Conservation (phyloP, 2,888 invertebrate genomes). For the Agrochola lychnidis region DNA sequence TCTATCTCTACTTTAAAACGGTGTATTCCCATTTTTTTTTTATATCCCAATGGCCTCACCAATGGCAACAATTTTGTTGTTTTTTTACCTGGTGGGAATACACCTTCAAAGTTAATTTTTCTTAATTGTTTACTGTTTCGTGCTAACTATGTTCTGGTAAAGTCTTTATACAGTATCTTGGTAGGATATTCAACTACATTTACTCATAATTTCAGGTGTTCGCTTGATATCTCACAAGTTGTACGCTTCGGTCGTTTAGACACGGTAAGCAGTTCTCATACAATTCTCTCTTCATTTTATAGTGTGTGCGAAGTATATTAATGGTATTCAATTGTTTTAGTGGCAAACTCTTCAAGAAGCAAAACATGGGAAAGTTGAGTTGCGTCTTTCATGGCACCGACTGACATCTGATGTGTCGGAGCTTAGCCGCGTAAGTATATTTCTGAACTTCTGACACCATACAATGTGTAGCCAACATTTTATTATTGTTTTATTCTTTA, state of each 20-base stretch:
- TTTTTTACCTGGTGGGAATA: conserved; percentile 18
- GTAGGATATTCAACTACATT: conserved; percentile 12
- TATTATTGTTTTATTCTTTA: no score
- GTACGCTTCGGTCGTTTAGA: conserved; percentile 86
- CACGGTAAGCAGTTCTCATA: conserved; percentile 73
- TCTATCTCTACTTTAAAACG: conserved; percentile 11
- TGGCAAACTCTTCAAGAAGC: conserved; percentile 99
- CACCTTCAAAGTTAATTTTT: conserved; percentile 9
- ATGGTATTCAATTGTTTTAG: conserved; percentile 85
- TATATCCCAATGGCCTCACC: background rate
- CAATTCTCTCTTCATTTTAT: background rate
- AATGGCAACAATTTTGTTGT: background rate
- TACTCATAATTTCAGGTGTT: conserved; percentile 78
- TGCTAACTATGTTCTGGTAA: conserved; percentile 42
- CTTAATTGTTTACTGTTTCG: conserved; percentile 25
- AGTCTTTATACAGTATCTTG: background rate
- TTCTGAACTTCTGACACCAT: background rate
- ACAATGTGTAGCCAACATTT: background rate
- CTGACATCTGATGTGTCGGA: conserved; percentile 93
- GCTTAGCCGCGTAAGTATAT: conserved; percentile 92
- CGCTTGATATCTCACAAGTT: conserved; percentile 87
- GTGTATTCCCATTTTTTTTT: conserved; percentile 14
- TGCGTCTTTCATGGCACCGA: conserved; percentile 97
- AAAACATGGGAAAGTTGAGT: conserved; percentile 97
- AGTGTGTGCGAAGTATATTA: background rate